Evolutionary conservation across 2,888 invertebrate species (phyloP), one percentile per base, ranked within the genome.

Genomic region (Conus canariensis): DNA sequence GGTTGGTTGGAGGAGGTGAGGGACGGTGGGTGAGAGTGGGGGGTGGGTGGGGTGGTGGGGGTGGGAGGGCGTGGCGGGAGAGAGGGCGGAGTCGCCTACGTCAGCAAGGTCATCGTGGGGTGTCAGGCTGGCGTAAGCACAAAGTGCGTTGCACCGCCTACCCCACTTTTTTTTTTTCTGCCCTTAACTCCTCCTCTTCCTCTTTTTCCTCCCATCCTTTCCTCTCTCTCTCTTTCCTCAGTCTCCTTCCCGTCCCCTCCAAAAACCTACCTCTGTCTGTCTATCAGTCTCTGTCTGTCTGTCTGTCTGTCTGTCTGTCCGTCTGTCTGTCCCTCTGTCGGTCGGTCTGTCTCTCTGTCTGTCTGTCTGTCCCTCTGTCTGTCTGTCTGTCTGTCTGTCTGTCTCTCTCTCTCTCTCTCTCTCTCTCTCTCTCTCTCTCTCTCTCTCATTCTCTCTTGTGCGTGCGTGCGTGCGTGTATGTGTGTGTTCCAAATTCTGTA

Each of bases 291-390:
- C 25, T 74, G 8, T 74, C 74, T 74, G 8, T n/a, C n/a, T n/a
- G 8, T 74, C 74, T 74, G 0, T 74, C 25, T 74, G 8, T 30
- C 77, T 80, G 12, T 30, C 77, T 80, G 4, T 30, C 30, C 25
- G 12, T 80, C 77, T 80, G 14, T 30, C 87, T 85, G 60, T 67
- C 67, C 59, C 64, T 88, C 77, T 87, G 59, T 85, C 89, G n/a
- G 30, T 89, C 56, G 59, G 74, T 85, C 74, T 90, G 64, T 77
- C 77, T 70, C 16, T 67, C 74, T 85, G 58, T 70, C 59, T 56
- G 60, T 74, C 30, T 60, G 19, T 56, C 74, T n/a, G n/a, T 58
- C 56, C n/a, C 45, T 70, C 67, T 74, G 30, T 74, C 58, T 19
- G n/a, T 45, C 74, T 74, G 22, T 74, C 74, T 74, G 22, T 74